Percentiles rank a stretch among this genome's conserved stretches.
phyloP scores from a whole-genome alignment of 2,797 vertebrate genomes.

The Leptoclinus maculatus region DNA sequence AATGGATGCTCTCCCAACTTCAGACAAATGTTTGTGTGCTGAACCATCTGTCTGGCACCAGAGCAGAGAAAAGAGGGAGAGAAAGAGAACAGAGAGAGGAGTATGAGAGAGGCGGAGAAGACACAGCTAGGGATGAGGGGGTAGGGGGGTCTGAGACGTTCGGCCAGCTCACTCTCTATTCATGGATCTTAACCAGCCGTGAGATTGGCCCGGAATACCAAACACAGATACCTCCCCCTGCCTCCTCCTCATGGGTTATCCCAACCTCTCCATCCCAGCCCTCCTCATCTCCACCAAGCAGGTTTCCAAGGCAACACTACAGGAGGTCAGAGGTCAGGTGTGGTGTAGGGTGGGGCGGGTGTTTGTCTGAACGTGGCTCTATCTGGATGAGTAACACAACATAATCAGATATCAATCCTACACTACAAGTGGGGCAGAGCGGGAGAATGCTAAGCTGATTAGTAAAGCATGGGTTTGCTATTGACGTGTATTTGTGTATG shows the following conservation, averaged over 20 bases:
- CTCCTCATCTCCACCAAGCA: constrained; percentile 77
- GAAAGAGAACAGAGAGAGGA: constrained; percentile 38
- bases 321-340: constrained; percentile 95
- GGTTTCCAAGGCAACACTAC: constrained; percentile 93
- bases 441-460: constrained; percentile 93
- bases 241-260: constrained; percentile 51
- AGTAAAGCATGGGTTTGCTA: constrained; percentile 87
- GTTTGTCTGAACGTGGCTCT: constrained; percentile 92
- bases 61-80: constrained; percentile 42
- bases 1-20: constrained; percentile 89
- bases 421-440: constrained; percentile 77
- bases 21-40: constrained; percentile 91
- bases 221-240: constrained; percentile 86
- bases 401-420: constrained; percentile 99
- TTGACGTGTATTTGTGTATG: constrained; percentile 66
- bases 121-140: constrained; percentile 34
- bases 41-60: constrained; percentile 91
- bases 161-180: constrained; percentile 92
- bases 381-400: constrained; percentile 99
- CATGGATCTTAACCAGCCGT: constrained; percentile 97
- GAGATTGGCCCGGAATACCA: constrained; percentile 95
- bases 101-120: constrained; percentile 37
- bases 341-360: constrained; percentile 89
- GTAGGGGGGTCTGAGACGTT: constrained; percentile 67
- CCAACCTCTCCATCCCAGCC: constrained; percentile 30